Percentiles rank a stretch among this genome's conserved stretches.
These are phyloP conservation scores for Leptoteleia sp. DNA, from an alignment of 1,140 invertebrate species.

Conservation along the genomic window DNA sequence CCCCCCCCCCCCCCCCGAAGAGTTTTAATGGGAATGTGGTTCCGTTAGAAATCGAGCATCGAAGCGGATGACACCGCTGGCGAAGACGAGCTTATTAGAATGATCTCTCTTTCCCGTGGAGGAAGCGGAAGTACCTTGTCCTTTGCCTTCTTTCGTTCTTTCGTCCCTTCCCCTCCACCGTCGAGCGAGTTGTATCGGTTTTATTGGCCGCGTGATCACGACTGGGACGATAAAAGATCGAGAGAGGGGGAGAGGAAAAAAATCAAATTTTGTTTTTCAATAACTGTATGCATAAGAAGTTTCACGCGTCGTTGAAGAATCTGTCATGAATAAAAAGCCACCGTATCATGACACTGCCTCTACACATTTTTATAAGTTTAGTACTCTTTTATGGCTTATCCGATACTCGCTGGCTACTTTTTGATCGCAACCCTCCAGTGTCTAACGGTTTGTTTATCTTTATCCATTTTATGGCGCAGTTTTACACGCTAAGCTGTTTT, in stretches of 20 bases:
- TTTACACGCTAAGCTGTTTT: constrained; percentile 17
- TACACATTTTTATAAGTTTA: constrained; percentile 51
- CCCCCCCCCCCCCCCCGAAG: no score
- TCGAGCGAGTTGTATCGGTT: no score
- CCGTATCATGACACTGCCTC: constrained; percentile 2
- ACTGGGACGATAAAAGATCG: no score
- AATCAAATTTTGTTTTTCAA: constrained; percentile 40
- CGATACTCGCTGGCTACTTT: constrained; percentile 47
- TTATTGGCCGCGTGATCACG: no score
- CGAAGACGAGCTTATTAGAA: neutral
- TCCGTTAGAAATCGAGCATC: constrained; percentile 11
- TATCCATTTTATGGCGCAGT: constrained; percentile 13
- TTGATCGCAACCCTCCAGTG: constrained; percentile 40
- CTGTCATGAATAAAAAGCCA: constrained; percentile 51
- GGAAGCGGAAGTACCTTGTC: no score
- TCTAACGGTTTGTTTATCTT: constrained; percentile 44
- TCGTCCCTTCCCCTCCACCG: neutral
- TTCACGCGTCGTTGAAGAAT: constrained; percentile 38
- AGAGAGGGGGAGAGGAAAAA: constrained; percentile 4
- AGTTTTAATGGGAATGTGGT: constrained; percentile 39
- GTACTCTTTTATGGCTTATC: constrained; percentile 50
- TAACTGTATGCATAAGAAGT: constrained; percentile 35
- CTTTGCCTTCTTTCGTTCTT: no score
- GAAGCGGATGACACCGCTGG: no score
- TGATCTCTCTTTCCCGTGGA: no score